phyloP scores from a whole-genome alignment of 2,797 vertebrate genomes.

The Sorex maritimensis region DNA sequence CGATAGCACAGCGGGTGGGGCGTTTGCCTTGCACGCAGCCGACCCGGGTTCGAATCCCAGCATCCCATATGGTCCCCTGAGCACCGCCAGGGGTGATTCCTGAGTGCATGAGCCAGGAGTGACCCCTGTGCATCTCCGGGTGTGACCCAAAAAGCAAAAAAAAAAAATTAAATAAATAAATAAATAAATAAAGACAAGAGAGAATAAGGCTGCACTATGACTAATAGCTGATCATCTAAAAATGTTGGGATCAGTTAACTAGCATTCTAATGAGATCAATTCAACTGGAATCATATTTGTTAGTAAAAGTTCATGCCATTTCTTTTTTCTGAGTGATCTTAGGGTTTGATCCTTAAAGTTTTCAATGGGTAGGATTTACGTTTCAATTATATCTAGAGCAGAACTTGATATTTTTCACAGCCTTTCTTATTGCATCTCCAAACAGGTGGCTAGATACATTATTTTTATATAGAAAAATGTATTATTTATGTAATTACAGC shows the following conservation, averaged over 20 bases:
- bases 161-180: too few species aligned
- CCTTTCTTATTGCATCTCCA: background rate
- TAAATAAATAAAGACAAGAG: conserved; percentile 39
- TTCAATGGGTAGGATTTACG: background rate
- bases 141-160: too few species aligned
- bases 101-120: too few species aligned
- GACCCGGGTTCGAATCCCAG: too few species aligned
- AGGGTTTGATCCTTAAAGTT: background rate
- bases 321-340: conserved; percentile 9
- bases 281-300: background rate
- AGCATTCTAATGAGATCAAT: background rate
- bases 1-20: too few species aligned
- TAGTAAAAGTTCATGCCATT: conserved; percentile 2
- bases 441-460: background rate
- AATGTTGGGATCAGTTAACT: background rate
- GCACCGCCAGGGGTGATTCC: too few species aligned
- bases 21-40: too few species aligned
- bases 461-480: too few species aligned
- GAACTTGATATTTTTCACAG: background rate
- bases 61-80: too few species aligned
- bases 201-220: background rate
- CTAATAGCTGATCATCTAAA: background rate
- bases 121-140: too few species aligned
- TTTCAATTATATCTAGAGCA: conserved; percentile 1
- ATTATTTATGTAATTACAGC: too few species aligned